A percentile compares a stretch with the other conserved stretches of the same genome.
Evolutionary conservation across 2,113 vertebrate genomes (phyloP).

Genomic region (Hystrix brachyura): DNA sequence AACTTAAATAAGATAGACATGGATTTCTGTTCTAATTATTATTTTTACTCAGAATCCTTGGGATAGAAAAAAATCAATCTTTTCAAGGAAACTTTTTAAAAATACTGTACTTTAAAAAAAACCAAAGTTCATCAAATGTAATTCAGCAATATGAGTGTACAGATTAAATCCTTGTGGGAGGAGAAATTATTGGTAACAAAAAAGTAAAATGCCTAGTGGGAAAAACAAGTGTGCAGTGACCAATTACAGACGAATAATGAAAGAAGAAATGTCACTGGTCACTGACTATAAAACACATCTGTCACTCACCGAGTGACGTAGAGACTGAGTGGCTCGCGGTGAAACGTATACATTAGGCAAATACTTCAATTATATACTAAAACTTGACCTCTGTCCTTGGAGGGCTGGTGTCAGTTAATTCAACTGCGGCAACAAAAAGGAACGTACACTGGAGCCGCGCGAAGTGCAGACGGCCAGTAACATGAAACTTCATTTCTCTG

Average conservation of each 20-base stretch:
- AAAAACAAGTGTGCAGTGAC: not conserved
- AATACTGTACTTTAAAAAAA: not conserved
- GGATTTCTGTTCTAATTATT: not conserved
- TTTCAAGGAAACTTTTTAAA: constrained; percentile 3
- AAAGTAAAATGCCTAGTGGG: not conserved
- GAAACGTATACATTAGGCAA: not conserved
- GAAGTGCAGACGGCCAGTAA: not conserved
- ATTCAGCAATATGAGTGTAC: not conserved
- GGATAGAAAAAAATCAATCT: constrained; percentile 3
- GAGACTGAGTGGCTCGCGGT: not conserved
- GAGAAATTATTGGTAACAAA: accelerated
- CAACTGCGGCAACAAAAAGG: not conserved
- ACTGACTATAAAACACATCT: not conserved
- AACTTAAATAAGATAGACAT: not conserved
- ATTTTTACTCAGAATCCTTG: constrained; percentile 26
- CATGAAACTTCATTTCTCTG: not conserved
- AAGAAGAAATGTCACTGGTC: not conserved
- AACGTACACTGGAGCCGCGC: not conserved
- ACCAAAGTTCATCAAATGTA: constrained; percentile 37
- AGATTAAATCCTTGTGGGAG: constrained; percentile 34
- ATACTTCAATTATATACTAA: not conserved
- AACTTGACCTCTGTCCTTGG: not conserved
- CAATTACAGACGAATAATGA: not conserved
- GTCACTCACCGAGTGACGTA: not conserved
- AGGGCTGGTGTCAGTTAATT: not conserved